These are phyloP conservation scores for Holothuria leucospilota DNA, from an alignment of 53 echinoderm and acorn worm species.

Conservation along the genomic window DNA sequence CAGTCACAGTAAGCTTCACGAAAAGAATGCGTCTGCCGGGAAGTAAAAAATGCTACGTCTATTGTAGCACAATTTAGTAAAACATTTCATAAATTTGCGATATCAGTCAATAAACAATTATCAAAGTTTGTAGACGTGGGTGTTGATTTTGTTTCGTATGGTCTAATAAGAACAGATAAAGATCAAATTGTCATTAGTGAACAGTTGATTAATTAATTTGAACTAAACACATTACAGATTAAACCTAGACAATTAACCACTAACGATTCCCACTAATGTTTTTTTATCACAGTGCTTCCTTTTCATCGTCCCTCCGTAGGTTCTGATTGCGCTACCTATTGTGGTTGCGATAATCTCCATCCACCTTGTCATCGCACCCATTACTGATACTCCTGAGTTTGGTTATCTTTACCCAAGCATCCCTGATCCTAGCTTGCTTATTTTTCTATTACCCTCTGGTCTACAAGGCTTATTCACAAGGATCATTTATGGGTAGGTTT, in stretches of 20 bases:
- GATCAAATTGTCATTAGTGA: too few species aligned
- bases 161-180: too few species aligned
- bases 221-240: too few species aligned
- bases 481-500: slow-evolving; percentile 20
- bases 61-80: too few species aligned
- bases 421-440: background rate
- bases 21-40: background rate
- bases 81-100: too few species aligned
- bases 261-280: too few species aligned
- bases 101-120: too few species aligned
- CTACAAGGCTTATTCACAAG: slow-evolving; percentile 15
- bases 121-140: too few species aligned
- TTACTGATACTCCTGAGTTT: background rate
- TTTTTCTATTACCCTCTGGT: slow-evolving; percentile 18
- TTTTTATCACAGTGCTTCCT: background rate
- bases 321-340: slow-evolving; percentile 1
- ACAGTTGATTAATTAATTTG: too few species aligned
- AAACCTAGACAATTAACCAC: too few species aligned
- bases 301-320: background rate
- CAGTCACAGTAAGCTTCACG: slow-evolving; percentile 10
- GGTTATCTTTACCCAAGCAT: slow-evolving; percentile 10
- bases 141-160: too few species aligned
- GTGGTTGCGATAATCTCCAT: slow-evolving; percentile 2
- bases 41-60: too few species aligned
- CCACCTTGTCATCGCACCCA: slow-evolving; percentile 1